Evolutionary conservation across 2,797 vertebrate species (phyloP).

Genomic region (Bryconaethiops microstoma): DNA sequence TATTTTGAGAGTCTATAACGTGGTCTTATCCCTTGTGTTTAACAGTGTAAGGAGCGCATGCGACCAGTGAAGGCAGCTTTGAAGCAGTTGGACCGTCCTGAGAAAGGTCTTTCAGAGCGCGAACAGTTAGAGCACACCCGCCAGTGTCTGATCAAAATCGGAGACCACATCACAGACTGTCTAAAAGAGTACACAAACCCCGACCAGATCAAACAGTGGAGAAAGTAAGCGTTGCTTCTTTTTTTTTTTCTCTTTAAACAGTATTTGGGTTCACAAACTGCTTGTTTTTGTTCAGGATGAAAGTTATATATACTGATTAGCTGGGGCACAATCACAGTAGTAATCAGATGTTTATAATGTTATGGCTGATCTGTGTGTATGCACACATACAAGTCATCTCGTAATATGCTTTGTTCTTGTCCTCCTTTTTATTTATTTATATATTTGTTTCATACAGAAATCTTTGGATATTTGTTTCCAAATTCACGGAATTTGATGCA

Average conservation of each 20-base stretch:
- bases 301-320: no score
- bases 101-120: conserved; percentile 96
- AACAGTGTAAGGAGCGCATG: conserved; percentile 98
- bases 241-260: conserved; percentile 21
- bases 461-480: conserved; percentile 99
- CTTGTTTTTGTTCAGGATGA: no score
- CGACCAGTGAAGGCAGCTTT: conserved; percentile 96
- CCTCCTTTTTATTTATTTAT: conserved; percentile 5
- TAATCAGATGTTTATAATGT: no score
- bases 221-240: conserved; percentile 83
- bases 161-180: conserved; percentile 98
- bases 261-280: no score
- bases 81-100: conserved; percentile 96
- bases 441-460: conserved; percentile 77
- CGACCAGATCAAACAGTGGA: conserved; percentile 97
- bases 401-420: no score
- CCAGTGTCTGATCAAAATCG: conserved; percentile 97
- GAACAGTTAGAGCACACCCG: conserved; percentile 97
- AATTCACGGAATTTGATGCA: conserved; percentile 99
- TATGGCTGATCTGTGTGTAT: no score
- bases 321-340: no score
- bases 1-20: background rate
- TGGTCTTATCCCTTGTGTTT: conserved; percentile 32
- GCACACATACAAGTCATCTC: no score
- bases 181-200: conserved; percentile 95